Evolutionary conservation across 2,797 vertebrate genomes (phyloP).

Genomic region (Pantherophis vulpinus): DNA sequence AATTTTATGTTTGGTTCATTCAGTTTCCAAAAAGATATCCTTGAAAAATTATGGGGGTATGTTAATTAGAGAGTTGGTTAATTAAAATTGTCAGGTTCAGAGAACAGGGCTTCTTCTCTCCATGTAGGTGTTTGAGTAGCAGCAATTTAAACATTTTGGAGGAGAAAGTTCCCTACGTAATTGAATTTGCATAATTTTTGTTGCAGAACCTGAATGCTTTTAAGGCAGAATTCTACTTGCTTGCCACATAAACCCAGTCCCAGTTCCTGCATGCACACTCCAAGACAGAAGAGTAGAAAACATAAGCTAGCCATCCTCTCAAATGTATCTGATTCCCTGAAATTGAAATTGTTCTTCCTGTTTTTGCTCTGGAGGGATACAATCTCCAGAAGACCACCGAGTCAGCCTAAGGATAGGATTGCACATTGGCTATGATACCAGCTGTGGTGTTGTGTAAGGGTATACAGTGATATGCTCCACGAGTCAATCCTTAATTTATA

Average conservation of each 20-base stretch:
- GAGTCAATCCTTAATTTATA: not conserved
- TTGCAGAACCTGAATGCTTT: not conserved
- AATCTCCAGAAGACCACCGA: not conserved
- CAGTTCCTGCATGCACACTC: not conserved
- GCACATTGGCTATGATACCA: conserved; percentile 1
- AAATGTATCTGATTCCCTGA: not conserved
- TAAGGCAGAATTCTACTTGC: not conserved
- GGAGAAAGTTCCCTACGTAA: not conserved
- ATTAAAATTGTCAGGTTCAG: not conserved
- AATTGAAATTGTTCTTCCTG: not conserved
- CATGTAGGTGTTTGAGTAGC: not conserved
- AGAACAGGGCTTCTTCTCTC: not conserved
- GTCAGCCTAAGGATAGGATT: conserved; percentile 7
- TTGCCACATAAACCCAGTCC: not conserved
- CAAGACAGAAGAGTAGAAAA: not conserved
- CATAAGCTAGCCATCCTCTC: not conserved
- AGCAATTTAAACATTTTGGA: not conserved
- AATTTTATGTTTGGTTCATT: not conserved
- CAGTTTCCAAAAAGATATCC: not conserved
- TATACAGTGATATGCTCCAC: not conserved
- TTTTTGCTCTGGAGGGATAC: not conserved
- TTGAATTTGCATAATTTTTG: not conserved
- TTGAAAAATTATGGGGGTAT: not conserved
- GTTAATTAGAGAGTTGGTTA: not conserved
- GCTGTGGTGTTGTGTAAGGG: not conserved